phyloP scores from a whole-genome alignment of 2,797 vertebrate genomes.

The Poecilia wingei region DNA sequence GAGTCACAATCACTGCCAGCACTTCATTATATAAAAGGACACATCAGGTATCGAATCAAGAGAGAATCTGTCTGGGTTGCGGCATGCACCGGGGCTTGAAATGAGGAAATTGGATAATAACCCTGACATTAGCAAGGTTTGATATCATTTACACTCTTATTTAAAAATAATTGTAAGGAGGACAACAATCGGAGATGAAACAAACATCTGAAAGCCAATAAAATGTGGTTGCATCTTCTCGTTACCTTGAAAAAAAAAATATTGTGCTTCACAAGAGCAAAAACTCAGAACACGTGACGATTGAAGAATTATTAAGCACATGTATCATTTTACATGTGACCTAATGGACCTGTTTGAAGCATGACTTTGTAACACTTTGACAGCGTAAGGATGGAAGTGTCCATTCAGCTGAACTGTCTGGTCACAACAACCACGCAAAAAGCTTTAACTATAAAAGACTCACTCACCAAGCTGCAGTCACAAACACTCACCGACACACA shows the following conservation, averaged over 20 bases:
- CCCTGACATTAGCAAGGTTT: neutral
- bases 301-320: neutral
- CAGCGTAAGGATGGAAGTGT: neutral
- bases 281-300: neutral
- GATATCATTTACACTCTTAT: neutral
- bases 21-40: constrained; percentile 8
- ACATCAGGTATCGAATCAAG: constrained; percentile 7
- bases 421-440: neutral
- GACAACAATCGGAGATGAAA: too few relatives aligned
- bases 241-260: neutral
- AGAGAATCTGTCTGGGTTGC: neutral
- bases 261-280: neutral
- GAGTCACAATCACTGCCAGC: constrained; percentile 15
- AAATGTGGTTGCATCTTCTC: neutral
- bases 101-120: neutral
- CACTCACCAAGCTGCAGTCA: neutral
- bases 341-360: too few relatives aligned
- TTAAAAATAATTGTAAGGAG: neutral
- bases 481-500: neutral
- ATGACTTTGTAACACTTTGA: neutral
- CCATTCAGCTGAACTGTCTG: neutral
- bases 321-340: neutral
- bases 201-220: neutral
- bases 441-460: neutral
- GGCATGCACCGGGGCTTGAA: constrained; percentile 8